Evolutionary conservation across 2,888 invertebrate genomes (phyloP).

Genomic region (Cephus sareptanus): DNA sequence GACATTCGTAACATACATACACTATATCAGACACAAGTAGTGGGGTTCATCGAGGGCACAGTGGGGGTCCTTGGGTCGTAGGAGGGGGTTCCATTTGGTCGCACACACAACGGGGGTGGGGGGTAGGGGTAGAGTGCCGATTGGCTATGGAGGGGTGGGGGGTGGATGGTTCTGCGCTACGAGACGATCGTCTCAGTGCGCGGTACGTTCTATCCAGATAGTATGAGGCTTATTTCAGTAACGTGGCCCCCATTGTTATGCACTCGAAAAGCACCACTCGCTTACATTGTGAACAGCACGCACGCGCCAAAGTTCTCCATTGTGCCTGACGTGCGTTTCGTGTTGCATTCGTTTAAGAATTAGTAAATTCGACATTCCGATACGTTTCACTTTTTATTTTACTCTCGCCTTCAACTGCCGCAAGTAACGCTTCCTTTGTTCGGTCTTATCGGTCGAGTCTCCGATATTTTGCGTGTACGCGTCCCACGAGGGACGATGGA

Average conservation of each 20-base stretch:
- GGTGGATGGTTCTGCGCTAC: slow-evolving; percentile 31
- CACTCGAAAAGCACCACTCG: slow-evolving; percentile 44
- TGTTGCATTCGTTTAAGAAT: not conserved
- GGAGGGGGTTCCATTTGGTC: not conserved
- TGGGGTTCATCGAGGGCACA: not conserved
- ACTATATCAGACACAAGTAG: not conserved
- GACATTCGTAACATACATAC: not conserved
- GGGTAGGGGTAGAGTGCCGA: slow-evolving; percentile 21
- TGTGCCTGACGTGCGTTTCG: slow-evolving; percentile 8
- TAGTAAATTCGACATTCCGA: not conserved
- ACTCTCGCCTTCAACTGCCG: not conserved
- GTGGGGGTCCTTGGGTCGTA: not conserved
- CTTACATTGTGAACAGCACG: slow-evolving; percentile 54
- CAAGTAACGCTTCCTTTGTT: not conserved
- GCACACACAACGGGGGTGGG: not conserved
- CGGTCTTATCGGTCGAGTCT: not conserved
- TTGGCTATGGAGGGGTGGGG: slow-evolving; percentile 26
- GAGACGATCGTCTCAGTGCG: slow-evolving; percentile 40
- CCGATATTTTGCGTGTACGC: not conserved
- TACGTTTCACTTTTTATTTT: not conserved
- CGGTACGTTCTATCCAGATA: slow-evolving; percentile 43
- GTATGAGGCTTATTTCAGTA: slow-evolving; percentile 54
- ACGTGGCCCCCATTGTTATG: slow-evolving; percentile 56
- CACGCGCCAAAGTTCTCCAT: slow-evolving; percentile 41
- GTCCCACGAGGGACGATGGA: too few relatives aligned